phyloP scores from a whole-genome alignment of 2,113 vertebrate genomes.

The Phycodurus eques region DNA sequence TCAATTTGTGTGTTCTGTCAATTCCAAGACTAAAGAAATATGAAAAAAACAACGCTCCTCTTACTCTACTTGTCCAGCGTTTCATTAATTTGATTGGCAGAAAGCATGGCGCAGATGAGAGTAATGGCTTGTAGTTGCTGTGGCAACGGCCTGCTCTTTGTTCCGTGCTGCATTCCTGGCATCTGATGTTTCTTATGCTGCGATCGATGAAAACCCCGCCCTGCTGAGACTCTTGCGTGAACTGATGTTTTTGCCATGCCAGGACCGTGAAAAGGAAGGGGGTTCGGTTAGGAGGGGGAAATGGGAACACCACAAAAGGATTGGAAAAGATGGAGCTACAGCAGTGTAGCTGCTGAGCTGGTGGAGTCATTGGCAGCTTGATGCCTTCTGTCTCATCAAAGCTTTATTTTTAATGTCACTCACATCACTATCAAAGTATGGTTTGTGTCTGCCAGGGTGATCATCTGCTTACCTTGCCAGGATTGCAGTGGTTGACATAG shows the following conservation, averaged over 20 bases:
- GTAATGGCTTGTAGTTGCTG: constrained; percentile 69
- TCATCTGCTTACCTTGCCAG: constrained; percentile 43
- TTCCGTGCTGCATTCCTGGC: constrained; percentile 70
- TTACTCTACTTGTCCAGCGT: constrained; percentile 18
- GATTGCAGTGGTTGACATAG: constrained; percentile 33
- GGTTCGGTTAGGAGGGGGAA: constrained; percentile 11
- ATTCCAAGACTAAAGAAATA: constrained; percentile 15
- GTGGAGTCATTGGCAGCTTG: constrained; percentile 41
- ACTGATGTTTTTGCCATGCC: constrained; percentile 50
- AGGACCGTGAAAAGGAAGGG: constrained; percentile 31
- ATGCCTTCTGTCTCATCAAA: constrained; percentile 36
- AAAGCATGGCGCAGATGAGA: constrained; percentile 56
- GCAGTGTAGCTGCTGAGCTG: constrained; percentile 35
- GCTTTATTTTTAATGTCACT: constrained; percentile 51
- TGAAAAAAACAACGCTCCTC: constrained; percentile 11
- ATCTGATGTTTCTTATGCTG: constrained; percentile 67
- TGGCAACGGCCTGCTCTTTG: constrained; percentile 72
- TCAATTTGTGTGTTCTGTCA: constrained; percentile 35
- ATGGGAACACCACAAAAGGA: background rate
- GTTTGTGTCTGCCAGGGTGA: constrained; percentile 36
- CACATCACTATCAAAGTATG: constrained; percentile 52
- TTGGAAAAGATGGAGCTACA: constrained; percentile 27
- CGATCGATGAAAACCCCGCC: constrained; percentile 62
- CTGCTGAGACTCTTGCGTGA: constrained; percentile 57
- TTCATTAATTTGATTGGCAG: constrained; percentile 70